Evolutionary conservation across 2,113 vertebrate species (phyloP), one percentile per base, ranked within the genome.

Genomic region (Platysteira castanea): DNA sequence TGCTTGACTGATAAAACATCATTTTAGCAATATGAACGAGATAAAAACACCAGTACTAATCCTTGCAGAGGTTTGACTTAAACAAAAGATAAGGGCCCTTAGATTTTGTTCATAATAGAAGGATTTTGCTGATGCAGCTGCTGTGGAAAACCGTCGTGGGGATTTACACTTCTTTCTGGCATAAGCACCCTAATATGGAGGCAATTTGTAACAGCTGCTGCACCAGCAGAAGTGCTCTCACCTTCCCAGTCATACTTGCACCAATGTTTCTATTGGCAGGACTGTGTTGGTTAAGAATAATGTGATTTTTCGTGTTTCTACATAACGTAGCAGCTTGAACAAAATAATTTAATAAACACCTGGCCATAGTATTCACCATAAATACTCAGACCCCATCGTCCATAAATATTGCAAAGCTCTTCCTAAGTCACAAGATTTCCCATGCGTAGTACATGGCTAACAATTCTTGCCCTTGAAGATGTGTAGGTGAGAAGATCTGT

Each of bases 111-210:
- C 37, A 28, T 63, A 85, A 60, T n/a, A 83, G 78, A 74, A 80
- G 67, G 78, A 69, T 94, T 94, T 89, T 96, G 57, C 61, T 85
- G 65, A 46, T 83, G 65, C 61, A 91, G 65, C 84, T 96, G 89
- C 74, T 85, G 18, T 82, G 74, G 64, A 60, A 79, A 88, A 80
- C 18, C 10, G 10, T 93, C 82, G 23, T 77, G 63, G 39, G 85
- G 63, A 53, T 92, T 93, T 88, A 50, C 41, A 24, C n/a, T 82
- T 84, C 28, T 76, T 23, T 69, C 39, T 90, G 89, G 80, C 68
- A 70, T 63, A 75, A 74, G 86, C 49, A 73, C 53, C 75, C 77
- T 49, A 37, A 33, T 46, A 7, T 47, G 64, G 50, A 77, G 76
- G 42, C 59, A 19, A 59, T 65, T 83, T 35, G 11, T 52, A 80